phyloP scores from a whole-genome alignment of 2,888 invertebrate species.

The Scaptomyza caliginosa region DNA sequence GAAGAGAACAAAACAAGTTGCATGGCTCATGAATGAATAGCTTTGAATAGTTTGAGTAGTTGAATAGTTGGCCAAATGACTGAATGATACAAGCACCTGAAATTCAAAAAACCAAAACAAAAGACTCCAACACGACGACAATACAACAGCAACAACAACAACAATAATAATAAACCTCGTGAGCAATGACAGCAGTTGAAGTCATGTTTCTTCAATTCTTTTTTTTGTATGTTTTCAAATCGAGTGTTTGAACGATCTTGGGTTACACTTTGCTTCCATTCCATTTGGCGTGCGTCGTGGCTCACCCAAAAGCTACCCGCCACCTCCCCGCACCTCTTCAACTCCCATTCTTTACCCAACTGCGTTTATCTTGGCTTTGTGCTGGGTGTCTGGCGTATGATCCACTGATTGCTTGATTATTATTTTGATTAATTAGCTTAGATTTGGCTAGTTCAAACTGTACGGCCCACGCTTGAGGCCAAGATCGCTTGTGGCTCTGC shows the following conservation, averaged over 20 bases:
- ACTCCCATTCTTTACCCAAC: neutral
- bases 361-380: constrained; percentile 31
- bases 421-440: constrained; percentile 82
- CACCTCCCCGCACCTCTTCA: neutral
- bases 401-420: constrained; percentile 82
- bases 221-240: constrained; percentile 17
- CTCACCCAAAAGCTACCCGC: constrained; percentile 50
- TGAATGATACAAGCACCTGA: constrained; percentile 79
- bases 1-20: constrained; percentile 70
- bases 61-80: constrained; percentile 74
- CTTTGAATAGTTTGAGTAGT: constrained; percentile 45
- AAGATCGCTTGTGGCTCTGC: constrained; percentile 20
- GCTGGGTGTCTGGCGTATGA: constrained; percentile 66
- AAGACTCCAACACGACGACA: constrained; percentile 53
- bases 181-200: constrained; percentile 80
- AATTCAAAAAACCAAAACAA: constrained; percentile 74
- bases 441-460: constrained; percentile 80
- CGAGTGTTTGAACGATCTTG: constrained; percentile 55
- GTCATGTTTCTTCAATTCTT: constrained; percentile 57
- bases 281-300: constrained; percentile 76
- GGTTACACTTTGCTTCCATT: constrained; percentile 68
- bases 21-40: constrained; percentile 74
- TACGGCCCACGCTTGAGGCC: constrained; percentile 75
- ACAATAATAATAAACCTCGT: constrained; percentile 54
- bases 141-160: constrained; percentile 21